Percentiles rank a stretch among this genome's conserved stretches.
Evolutionary conservation across 2,113 vertebrate species (phyloP).

Genomic region (Tenebrosternarchus preto): DNA sequence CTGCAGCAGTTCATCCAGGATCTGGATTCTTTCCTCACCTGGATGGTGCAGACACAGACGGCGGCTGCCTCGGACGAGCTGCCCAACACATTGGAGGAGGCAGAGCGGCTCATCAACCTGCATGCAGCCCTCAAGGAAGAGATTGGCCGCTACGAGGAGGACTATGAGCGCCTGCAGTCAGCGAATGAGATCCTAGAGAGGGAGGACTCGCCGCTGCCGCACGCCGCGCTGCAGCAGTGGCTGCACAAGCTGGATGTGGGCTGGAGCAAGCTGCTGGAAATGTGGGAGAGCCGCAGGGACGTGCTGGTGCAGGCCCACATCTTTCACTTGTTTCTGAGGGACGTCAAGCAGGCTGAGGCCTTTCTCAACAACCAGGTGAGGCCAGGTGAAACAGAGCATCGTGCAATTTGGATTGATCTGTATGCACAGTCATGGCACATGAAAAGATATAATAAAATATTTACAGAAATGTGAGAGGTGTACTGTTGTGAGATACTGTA

Average conservation of each 20-base stretch:
- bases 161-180: constrained; percentile 86
- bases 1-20: constrained; percentile 91
- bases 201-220: constrained; percentile 84
- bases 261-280: constrained; percentile 89
- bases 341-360: constrained; percentile 82
- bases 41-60: constrained; percentile 90
- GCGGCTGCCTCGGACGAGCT: constrained; percentile 77
- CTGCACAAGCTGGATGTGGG: constrained; percentile 90
- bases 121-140: constrained; percentile 92
- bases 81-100: constrained; percentile 79
- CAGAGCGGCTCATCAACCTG: constrained; percentile 81
- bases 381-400: background rate
- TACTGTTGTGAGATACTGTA: too few species aligned
- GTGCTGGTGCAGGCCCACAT: constrained; percentile 87
- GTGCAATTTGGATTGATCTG: too few species aligned
- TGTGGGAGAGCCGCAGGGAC: constrained; percentile 88
- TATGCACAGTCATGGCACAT: too few species aligned
- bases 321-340: constrained; percentile 89
- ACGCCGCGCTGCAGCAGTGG: constrained; percentile 88
- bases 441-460: too few species aligned
- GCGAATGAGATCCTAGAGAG: constrained; percentile 87
- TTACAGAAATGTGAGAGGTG: too few species aligned
- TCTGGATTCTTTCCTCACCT: constrained; percentile 87
- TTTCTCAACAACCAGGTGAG: constrained; percentile 88
- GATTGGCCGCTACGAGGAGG: constrained; percentile 88